These are phyloP conservation scores for Molossus molossus DNA, from an alignment of 2,797 vertebrate genomes.

Conservation along the genomic window DNA sequence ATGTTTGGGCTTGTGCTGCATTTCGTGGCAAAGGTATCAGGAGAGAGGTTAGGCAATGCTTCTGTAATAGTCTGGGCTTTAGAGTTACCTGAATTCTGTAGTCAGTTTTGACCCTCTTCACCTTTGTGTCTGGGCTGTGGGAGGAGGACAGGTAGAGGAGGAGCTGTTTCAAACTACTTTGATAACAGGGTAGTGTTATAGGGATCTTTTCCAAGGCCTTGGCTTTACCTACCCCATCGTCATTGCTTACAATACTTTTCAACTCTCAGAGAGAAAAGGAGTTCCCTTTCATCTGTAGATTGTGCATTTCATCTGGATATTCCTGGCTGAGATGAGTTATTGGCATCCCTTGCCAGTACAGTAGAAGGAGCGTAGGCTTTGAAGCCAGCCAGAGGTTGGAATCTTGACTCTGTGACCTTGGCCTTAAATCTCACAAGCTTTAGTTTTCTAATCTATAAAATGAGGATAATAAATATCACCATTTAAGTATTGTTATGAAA, in stretches of 20 bases:
- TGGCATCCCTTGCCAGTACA: neutral
- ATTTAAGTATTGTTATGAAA: slow-evolving; percentile 38
- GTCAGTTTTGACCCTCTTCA: neutral
- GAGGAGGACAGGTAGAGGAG: neutral
- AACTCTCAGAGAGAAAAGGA: neutral
- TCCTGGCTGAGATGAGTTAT: neutral
- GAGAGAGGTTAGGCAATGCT: slow-evolving; percentile 34
- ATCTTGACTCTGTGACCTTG: neutral
- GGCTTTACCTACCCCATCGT: neutral
- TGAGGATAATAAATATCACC: slow-evolving; percentile 22
- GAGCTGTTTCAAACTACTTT: neutral
- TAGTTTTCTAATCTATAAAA: slow-evolving; percentile 57
- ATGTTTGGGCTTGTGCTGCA: neutral
- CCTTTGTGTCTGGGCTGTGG: neutral
- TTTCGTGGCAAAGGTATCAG: slow-evolving; percentile 51
- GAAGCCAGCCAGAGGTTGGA: neutral
- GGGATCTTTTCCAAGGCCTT: slow-evolving; percentile 18
- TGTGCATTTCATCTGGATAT: neutral
- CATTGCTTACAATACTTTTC: slow-evolving; percentile 36
- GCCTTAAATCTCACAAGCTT: slow-evolving; percentile 46
- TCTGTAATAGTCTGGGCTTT: neutral
- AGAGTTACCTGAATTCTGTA: neutral
- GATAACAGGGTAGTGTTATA: neutral
- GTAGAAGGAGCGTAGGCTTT: neutral
- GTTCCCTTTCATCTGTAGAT: neutral